Evolutionary conservation across 1,140 invertebrate genomes (phyloP), one percentile per base, ranked within the genome.

Genomic region (Panagrolaimus sp.): DNA sequence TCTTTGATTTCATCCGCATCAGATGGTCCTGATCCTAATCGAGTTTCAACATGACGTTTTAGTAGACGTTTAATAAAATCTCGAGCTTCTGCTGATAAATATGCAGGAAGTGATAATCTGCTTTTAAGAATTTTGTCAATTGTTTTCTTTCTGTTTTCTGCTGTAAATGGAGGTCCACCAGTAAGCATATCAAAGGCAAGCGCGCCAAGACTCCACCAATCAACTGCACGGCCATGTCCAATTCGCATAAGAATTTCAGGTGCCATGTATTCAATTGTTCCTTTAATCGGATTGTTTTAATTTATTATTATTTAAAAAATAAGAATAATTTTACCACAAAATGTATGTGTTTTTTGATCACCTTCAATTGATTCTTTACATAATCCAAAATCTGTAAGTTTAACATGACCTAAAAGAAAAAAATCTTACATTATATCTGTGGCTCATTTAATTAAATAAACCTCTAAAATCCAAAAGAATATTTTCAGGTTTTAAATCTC

Each of bases 181-280:
- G 69, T 97, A 38, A 98, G 87, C 96, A 99, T 98, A 81, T 99
- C 96, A 83, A 91, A 99, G 90, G 96, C 93, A 16, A 99, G 86
- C 69, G 94, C 94, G 78, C 96, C 96, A 65, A 99, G 87, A 79
- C 91, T 95, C 96, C 96, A 99, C 96, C 96, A 99, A 86, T 99
- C 96, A 7, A 97, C 95, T 47, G 93, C 93, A 87, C 96, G 97
- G 14, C 92, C 94, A 86, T 98, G 96, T 48, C 96, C 96, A 85
- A 88, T 90, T 82, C 93, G 87, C 62, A 91, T 93, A 68, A 99
- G 86, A 78, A 99, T 97, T 88, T 99, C 96, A 51, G 96, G 74
- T 9, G 74, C 69, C 74, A 76, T 76, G 47, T 79, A 76, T 47
- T 78, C 74, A n/a, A 78, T 71, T 11, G 76, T 78, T 20, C 76